These are phyloP conservation scores for Sebastes goodei DNA, from an alignment of 2,797 vertebrate species.

Conservation along the genomic window DNA sequence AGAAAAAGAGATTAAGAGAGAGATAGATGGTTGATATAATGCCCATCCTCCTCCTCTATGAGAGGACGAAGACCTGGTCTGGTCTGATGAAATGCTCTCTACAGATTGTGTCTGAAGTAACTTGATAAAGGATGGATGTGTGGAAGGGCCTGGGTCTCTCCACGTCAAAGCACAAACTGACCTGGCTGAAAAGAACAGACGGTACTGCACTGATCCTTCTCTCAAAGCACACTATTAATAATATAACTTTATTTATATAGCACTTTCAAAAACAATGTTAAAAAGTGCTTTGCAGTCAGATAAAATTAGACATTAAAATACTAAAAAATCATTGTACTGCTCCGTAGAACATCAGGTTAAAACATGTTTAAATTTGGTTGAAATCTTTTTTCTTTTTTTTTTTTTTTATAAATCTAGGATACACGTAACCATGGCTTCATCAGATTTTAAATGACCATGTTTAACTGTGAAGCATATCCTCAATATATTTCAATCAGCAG, in stretches of 20 bases:
- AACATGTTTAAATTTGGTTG: neutral
- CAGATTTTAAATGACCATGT: neutral
- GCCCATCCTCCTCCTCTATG: neutral
- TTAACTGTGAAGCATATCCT: neutral
- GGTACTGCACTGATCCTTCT: neutral
- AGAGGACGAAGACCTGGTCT: neutral
- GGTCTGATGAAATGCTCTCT: conserved; percentile 28
- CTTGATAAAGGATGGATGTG: conserved; percentile 17
- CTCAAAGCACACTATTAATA: neutral
- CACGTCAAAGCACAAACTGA: conserved; percentile 1
- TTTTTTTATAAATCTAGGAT: neutral
- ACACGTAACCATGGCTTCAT: neutral
- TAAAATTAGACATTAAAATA: neutral
- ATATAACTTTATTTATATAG: neutral
- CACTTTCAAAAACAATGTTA: neutral
- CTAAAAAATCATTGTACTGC: neutral
- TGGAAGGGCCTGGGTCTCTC: neutral
- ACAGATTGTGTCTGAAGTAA: conserved; percentile 29
- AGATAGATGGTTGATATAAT: conserved; percentile 22
- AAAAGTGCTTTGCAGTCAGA: neutral
- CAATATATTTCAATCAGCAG: neutral
- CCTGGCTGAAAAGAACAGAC: conserved; percentile 10
- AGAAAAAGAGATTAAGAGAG: conserved; percentile 1
- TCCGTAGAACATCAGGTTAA: neutral
- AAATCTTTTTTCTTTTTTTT: neutral